Conservation (phyloP, 2,113 vertebrate species). For the Festucalex cinctus region DNA sequence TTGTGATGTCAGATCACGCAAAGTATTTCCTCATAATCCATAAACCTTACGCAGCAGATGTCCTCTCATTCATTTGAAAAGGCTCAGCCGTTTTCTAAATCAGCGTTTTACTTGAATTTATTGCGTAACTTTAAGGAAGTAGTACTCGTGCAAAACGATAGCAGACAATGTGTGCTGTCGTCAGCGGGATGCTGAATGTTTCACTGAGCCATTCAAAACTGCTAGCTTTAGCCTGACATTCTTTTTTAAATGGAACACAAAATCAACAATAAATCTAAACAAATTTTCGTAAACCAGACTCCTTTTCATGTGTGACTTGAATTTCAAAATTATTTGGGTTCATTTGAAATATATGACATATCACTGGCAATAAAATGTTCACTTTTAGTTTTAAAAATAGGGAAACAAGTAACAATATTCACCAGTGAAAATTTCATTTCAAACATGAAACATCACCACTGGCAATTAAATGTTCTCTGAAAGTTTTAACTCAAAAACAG, state of each 20-base stretch:
- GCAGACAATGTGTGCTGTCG: neutral
- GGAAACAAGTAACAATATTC: neutral
- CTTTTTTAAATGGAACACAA: too few relatives aligned
- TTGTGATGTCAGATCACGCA: too few relatives aligned
- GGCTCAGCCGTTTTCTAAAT: neutral
- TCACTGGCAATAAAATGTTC: neutral
- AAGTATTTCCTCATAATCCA: too few relatives aligned
- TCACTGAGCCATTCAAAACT: neutral
- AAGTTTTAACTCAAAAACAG: neutral
- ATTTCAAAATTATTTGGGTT: neutral
- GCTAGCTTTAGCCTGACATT: too few relatives aligned
- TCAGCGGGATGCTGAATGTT: neutral
- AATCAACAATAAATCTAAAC: too few relatives aligned
- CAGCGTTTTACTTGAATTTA: neutral
- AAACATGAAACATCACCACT: neutral
- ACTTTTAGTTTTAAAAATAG: neutral
- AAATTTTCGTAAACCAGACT: neutral
- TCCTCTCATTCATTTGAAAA: neutral
- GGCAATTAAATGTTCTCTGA: neutral
- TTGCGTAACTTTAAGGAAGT: neutral
- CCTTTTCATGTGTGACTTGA: neutral
- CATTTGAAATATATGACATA: neutral
- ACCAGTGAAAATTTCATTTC: neutral
- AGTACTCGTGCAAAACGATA: neutral
- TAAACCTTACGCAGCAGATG: too few relatives aligned